Conservation (phyloP, 2,888 invertebrate species). For the Trachelus tabidus region DNA sequence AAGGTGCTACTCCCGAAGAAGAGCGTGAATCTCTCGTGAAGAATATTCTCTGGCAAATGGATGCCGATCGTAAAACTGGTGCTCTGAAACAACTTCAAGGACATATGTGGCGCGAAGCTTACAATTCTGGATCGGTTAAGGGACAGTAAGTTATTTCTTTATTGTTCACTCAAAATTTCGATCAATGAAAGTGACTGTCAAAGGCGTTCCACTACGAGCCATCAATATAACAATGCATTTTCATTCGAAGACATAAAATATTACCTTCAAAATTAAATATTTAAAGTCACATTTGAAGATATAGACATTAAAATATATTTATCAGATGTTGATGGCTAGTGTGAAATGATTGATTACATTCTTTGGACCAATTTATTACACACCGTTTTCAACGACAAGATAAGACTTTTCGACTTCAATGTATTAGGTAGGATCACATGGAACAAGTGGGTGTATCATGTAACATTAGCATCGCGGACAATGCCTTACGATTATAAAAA, state of each 20-base stretch:
- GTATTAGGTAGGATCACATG: background rate
- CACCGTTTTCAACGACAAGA: conserved; percentile 5
- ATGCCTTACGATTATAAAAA: background rate
- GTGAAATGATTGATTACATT: conserved; percentile 19
- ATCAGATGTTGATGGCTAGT: conserved; percentile 12
- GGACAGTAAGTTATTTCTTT: conserved; percentile 84
- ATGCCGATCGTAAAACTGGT: conserved; percentile 80
- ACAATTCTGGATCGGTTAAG: conserved; percentile 79
- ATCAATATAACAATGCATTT: background rate
- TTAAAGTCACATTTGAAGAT: background rate
- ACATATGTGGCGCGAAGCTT: conserved; percentile 88
- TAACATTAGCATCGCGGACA: background rate
- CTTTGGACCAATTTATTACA: conserved; percentile 17
- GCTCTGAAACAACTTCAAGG: conserved; percentile 92
- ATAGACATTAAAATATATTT: background rate
- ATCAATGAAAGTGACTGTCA: background rate
- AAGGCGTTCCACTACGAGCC: background rate
- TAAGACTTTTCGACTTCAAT: background rate
- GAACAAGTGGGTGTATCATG: background rate
- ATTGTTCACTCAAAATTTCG: background rate
- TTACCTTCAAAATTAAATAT: background rate
- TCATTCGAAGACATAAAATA: background rate
- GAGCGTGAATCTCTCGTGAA: conserved; percentile 74
- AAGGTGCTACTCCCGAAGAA: conserved; percentile 69
- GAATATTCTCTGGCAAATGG: conserved; percentile 85